Evolutionary conservation across 1,140 invertebrate genomes (phyloP), one percentile per base, ranked within the genome.

Genomic region (Diplogasteroides magnus): DNA sequence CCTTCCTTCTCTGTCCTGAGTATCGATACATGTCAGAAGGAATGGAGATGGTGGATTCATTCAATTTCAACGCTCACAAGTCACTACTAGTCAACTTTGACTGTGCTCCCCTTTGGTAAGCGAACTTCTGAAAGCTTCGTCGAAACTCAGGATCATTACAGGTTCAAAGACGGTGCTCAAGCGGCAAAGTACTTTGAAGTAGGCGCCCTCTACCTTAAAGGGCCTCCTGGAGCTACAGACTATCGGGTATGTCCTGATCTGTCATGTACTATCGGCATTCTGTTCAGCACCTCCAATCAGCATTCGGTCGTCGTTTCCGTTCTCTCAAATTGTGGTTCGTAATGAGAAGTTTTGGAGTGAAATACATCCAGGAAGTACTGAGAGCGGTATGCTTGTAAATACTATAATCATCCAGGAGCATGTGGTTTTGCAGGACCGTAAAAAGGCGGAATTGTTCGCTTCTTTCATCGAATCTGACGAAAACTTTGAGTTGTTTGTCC

Each of bases 241-340:
- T 87, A 84, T 75, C 81, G 87, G 69, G 87, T 88, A 82, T 80
- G 78, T 78, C 15, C 11, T 26, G 29, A 31, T 1, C 28, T n/a
- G n/a, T n/a, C n/a, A 14, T 31, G 25, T 48, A 23, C 14, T 2
- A 67, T n/a, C n/a, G n/a, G n/a, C n/a, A 28, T 13, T n/a, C 13
- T 2, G n/a, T 70, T 74, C 60, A 95, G 87, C 91, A 97, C 80
- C 95, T 93, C 91, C 92, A 95, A 85, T 93, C 97, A 77, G 88
- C 93, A 13, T 83, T 97, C 55, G 92, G 93, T 2, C 86, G 94
- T 64, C 86, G 93, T 75, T 97, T 97, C 79, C 87, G 93, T 26
- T 89, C 94, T 0, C 83, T 98, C 2, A 98, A 98, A 84, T 83
- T 97, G 1, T 98, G 95, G 94, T 93, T 94, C 73, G 91, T 93